Conservation (phyloP, 2,797 vertebrate species). For the Falco rusticolus region DNA sequence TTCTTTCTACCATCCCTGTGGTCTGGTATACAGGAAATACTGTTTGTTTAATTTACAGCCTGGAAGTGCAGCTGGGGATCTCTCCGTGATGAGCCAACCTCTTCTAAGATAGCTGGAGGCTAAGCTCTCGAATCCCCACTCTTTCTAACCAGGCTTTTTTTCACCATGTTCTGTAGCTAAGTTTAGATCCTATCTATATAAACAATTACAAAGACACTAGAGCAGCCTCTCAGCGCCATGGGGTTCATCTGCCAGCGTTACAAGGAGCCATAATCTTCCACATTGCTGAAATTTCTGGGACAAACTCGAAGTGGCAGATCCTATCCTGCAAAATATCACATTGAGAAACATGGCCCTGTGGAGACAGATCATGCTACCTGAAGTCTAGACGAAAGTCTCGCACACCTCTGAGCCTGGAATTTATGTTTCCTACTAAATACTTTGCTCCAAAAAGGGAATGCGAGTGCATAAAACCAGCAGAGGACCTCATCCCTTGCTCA, state of each 20-base stretch:
- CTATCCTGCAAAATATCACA: not conserved
- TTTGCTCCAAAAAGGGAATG: not conserved
- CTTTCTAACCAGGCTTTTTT: not conserved
- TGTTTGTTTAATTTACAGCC: slow-evolving; percentile 68
- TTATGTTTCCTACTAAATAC: not conserved
- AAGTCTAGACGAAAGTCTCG: not conserved
- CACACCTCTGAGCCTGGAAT: not conserved
- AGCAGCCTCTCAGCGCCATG: not conserved
- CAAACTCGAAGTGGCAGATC: not conserved
- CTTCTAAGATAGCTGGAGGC: slow-evolving; percentile 17
- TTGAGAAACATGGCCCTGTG: accelerated
- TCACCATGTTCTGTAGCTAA: not conserved
- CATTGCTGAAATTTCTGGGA: not conserved
- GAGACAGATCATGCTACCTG: not conserved
- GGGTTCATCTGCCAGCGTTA: not conserved
- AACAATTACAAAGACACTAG: not conserved
- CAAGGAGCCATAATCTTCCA: not conserved
- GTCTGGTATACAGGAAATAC: slow-evolving; percentile 49
- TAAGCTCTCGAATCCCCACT: not conserved
- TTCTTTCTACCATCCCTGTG: slow-evolving; percentile 43
- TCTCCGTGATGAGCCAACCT: not conserved
- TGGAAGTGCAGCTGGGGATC: slow-evolving; percentile 62
- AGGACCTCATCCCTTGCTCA: not conserved
- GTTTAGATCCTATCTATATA: not conserved
- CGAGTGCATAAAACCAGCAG: not conserved